Conservation (phyloP, 2,797 vertebrate genomes). For the Threskiornis aethiopicus region DNA sequence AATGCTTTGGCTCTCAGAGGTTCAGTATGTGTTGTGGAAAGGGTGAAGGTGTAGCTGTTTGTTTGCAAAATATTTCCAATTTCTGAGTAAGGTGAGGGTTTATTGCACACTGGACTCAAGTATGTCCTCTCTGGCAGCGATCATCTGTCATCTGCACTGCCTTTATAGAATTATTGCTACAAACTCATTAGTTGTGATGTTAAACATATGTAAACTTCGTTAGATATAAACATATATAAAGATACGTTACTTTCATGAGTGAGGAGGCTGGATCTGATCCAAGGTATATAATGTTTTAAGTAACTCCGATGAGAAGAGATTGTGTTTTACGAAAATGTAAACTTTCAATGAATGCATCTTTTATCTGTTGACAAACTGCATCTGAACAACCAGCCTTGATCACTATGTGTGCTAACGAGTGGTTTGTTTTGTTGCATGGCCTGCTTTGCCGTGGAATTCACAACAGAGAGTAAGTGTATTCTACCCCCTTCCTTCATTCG, state of each 20-base stretch:
- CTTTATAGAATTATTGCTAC: neutral
- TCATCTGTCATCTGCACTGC: neutral
- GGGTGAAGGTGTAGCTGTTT: neutral
- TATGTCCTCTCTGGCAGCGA: neutral
- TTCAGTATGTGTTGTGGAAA: neutral
- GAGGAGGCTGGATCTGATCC: neutral
- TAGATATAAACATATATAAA: neutral
- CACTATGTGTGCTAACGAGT: slow-evolving; percentile 77
- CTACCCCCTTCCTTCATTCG: slow-evolving; percentile 24
- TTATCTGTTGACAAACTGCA: slow-evolving; percentile 63
- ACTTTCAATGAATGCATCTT: slow-evolving; percentile 14
- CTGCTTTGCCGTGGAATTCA: slow-evolving; percentile 93
- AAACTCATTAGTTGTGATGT: neutral
- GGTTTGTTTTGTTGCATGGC: slow-evolving; percentile 92
- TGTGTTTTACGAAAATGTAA: neutral
- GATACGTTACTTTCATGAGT: neutral
- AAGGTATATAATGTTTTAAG: neutral
- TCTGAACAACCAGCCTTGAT: slow-evolving; percentile 55
- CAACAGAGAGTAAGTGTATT: slow-evolving; percentile 97
- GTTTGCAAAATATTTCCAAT: neutral
- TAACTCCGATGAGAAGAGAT: neutral
- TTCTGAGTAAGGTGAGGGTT: neutral
- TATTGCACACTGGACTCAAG: neutral
- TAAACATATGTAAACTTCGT: neutral
- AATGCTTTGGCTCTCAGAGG: neutral